phyloP scores from a whole-genome alignment of 2,888 invertebrate species.

The Diaperis boleti region DNA sequence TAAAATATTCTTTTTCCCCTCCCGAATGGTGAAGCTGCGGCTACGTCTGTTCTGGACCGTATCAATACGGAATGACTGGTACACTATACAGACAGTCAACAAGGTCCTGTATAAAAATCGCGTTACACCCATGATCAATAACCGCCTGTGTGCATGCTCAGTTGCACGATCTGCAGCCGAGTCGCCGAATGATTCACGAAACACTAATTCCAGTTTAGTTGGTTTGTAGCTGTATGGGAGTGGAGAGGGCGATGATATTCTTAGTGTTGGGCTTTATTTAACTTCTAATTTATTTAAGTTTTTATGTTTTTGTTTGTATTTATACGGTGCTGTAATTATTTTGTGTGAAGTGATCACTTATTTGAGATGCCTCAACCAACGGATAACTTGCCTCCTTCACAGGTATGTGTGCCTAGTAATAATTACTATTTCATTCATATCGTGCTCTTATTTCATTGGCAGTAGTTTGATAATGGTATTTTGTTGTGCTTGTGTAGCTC shows the following conservation, averaged over 20 bases:
- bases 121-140: conserved; percentile 13
- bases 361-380: conserved; percentile 42
- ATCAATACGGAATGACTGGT: conserved; percentile 6
- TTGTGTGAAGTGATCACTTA: conserved; percentile 21
- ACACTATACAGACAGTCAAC: conserved; percentile 1
- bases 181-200: conserved; percentile 42
- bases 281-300: conserved; percentile 25
- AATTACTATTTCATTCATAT: conserved; percentile 8
- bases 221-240: conserved; percentile 42
- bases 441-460: conserved; percentile 8
- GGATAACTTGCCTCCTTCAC: conserved; percentile 43
- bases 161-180: conserved; percentile 41
- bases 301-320: conserved; percentile 24
- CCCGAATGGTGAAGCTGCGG: too few species aligned
- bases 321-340: conserved; percentile 10
- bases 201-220: conserved; percentile 37
- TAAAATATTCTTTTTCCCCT: too few species aligned
- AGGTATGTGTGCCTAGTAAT: conserved; percentile 36
- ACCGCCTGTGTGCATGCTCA: conserved; percentile 29
- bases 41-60: conserved; percentile 20
- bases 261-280: conserved; percentile 34
- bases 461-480: conserved; percentile 2
- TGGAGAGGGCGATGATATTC: conserved; percentile 40
- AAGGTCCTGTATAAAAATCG: conserved; percentile 5
- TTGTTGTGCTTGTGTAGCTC: not conserved